Conservation (phyloP, 2,113 vertebrate species). For the Rynchops niger region DNA sequence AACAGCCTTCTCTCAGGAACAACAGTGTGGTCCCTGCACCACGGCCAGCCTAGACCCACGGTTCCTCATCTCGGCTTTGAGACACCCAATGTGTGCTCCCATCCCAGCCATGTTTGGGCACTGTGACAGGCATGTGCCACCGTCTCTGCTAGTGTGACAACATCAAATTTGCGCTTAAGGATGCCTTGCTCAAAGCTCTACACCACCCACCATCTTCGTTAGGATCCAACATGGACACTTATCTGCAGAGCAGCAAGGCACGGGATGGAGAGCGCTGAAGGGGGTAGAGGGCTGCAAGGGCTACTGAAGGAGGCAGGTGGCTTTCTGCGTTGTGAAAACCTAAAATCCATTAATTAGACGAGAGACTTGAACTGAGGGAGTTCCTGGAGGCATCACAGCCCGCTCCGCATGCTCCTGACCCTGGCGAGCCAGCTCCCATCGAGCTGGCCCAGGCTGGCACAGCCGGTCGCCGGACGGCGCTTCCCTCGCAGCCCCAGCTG, state of each 20-base stretch:
- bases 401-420: not conserved
- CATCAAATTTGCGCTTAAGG: not conserved
- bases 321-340: not conserved
- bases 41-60: accelerated
- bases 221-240: accelerated
- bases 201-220: not conserved
- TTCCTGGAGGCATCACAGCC: not conserved
- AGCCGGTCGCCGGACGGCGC: not conserved
- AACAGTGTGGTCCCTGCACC: not conserved
- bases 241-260: not conserved
- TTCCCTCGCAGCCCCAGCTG: not conserved
- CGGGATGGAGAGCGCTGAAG: accelerated
- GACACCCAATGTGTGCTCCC: not conserved
- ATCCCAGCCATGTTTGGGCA: accelerated
- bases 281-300: not conserved
- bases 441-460: not conserved
- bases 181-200: not conserved
- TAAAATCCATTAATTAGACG: not conserved
- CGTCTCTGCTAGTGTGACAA: not conserved
- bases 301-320: not conserved
- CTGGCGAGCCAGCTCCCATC: not conserved
- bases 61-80: not conserved
- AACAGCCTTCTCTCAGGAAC: not conserved
- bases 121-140: accelerated
- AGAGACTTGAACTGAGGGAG: not conserved